Evolutionary conservation across 1,140 invertebrate genomes (phyloP).

Genomic region (Drosophila repleta): DNA sequence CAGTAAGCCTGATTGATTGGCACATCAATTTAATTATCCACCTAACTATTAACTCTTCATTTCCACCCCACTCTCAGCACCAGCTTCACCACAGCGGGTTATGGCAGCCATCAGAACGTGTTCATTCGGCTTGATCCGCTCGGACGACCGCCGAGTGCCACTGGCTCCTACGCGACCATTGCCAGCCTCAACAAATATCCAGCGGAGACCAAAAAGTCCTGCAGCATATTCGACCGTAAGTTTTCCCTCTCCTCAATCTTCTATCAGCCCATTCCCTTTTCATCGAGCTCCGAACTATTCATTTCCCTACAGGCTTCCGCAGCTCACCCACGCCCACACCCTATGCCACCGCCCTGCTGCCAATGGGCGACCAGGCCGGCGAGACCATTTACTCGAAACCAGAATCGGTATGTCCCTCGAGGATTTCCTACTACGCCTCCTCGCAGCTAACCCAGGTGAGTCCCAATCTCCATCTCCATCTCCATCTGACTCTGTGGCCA

Average conservation of each 20-base stretch:
- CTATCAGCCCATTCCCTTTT: not conserved
- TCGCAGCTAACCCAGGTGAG: conserved; percentile 77
- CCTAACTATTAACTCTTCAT: not conserved
- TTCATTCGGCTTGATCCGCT: conserved; percentile 88
- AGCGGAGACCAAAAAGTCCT: conserved; percentile 83
- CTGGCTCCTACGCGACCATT: conserved; percentile 91
- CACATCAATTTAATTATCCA: conserved; percentile 30
- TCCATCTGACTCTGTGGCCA: conserved; percentile 33
- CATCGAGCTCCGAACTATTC: conserved; percentile 27
- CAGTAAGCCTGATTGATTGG: conserved; percentile 86
- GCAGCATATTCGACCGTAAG: conserved; percentile 83
- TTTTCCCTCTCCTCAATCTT: conserved; percentile 40
- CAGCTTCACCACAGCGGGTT: conserved; percentile 88
- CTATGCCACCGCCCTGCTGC: conserved; percentile 85
- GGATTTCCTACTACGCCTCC: conserved; percentile 77
- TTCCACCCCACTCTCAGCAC: conserved; percentile 82
- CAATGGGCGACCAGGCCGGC: conserved; percentile 73
- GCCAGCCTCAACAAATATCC: conserved; percentile 89
- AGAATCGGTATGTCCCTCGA: conserved; percentile 80
- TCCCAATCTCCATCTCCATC: conserved; percentile 39
- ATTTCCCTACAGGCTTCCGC: conserved; percentile 74
- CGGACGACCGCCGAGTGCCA: conserved; percentile 89
- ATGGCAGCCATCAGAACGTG: conserved; percentile 89
- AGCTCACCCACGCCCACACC: conserved; percentile 87
- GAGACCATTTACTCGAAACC: conserved; percentile 84